Evolutionary conservation across 2,797 vertebrate genomes (phyloP), one percentile per base, ranked within the genome.

Genomic region (Molossus alvarezi): DNA sequence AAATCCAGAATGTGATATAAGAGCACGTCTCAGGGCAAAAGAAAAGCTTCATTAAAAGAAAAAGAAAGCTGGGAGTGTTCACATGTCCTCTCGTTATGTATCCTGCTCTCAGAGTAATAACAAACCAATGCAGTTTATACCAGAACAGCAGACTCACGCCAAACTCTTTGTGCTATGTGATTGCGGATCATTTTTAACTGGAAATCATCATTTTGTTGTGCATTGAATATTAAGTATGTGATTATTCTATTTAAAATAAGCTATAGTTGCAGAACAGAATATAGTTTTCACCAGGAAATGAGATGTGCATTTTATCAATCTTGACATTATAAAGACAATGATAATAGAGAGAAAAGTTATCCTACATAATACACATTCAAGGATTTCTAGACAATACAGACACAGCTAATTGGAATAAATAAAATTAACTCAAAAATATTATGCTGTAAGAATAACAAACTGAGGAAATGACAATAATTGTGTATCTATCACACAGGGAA

Each of bases 1-100:
- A 89, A 89, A 89, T 69, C 3, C 45, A 93, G 29, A 89, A 58
- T 60, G 60, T 57, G 69, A 69, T 76, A 76, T 58, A 60, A 89
- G 51, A 76, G 17, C 10, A 77, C n/a, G 58, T 85, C 51, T 83
- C 17, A 60, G 58, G 83, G 29, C 55, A 81, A 51, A 53, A 86
- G 57, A 72, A 72, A 86, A 69, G 41, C 41, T 45, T 80, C 14
- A 53, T 60, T 72, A 64, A 55, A 58, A 88, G 25, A 27, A 82
- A 72, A 81, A 51, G 18, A 86, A 86, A 71, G 23, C 57, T 48
- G 12, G 18, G 4, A 64, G 45, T 64, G 60, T 48, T 80, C 65
- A 71, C 10, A 51, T 58, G 9, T 64, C 62, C 9, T 64, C 23
- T 72, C 18, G 60, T 93, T 72, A 33, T 73, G 14, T 64, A 41